Evolutionary conservation across 2,888 invertebrate species (phyloP), one percentile per base, ranked within the genome.

Genomic region (Hyalella azteca): DNA sequence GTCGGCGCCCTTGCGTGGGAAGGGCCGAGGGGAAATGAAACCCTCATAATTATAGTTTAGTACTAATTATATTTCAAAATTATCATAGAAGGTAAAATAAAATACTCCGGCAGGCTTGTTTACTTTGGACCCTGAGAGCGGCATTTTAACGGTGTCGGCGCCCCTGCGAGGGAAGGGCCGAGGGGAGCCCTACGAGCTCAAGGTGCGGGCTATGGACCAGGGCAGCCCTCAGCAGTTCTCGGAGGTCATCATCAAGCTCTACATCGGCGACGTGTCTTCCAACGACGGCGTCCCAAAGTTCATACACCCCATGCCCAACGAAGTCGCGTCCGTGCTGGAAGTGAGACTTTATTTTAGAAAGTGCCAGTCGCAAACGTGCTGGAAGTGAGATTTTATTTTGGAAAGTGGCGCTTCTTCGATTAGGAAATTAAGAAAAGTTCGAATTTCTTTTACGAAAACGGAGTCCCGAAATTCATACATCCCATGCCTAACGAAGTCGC

Each of bases 211-310:
- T 0, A 78, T 85, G 59, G 86, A 86, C 79, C 85, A 91, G 77
- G 94, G 93, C 0, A 89, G 88, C 59, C 91, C 91, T 75, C 86
- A 87, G 50, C 86, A 87, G 7, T 90, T 89, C 66, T 90, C 91
- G 0, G 92, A 92, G 83, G 91, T 92, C 0, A 90, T 90, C 5
- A 88, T 94, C 0, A 92, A 92, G 85, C 92, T 95, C 50, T 93
- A 92, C 85, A 92, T 95, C 59, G 93, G 94, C 0, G 94, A 94
- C 86, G 93, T 94, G 0, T 93, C 93, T 77, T 92, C 92, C 81
- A 94, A 94, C 86, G 94, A 94, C 87, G 94, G 94, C 0, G 92
- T 94, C 0, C 94, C 94, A 0, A 89, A 91, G 36, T 93, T 94
- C 86, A 91, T 93, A 22, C 89, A 92, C 78, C 94, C 94, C 0